phyloP scores from a whole-genome alignment of 1,140 invertebrate genomes.

The Drosophila fuyamai region DNA sequence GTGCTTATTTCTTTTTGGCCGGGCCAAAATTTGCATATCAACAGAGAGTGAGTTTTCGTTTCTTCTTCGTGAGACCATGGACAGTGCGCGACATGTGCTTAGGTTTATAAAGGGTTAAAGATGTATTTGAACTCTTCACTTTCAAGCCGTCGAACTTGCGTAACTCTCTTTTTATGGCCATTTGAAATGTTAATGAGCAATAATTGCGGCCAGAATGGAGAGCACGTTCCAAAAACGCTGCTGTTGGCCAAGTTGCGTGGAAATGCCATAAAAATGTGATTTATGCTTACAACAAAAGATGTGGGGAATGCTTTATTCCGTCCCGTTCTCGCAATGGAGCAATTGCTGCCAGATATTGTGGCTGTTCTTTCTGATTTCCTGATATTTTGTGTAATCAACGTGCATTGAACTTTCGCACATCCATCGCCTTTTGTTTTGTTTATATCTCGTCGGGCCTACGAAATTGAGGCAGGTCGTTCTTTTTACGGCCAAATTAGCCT shows the following conservation, averaged over 20 bases:
- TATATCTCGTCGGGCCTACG: slow-evolving; percentile 26
- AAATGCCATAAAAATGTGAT: slow-evolving; percentile 64
- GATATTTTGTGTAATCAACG: slow-evolving; percentile 72
- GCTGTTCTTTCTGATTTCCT: slow-evolving; percentile 41
- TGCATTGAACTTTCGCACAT: slow-evolving; percentile 66
- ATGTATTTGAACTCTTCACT: slow-evolving; percentile 7
- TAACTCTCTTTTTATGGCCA: slow-evolving; percentile 41
- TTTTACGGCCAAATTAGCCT: slow-evolving; percentile 28
- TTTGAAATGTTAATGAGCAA: slow-evolving; percentile 48
- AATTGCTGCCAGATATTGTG: slow-evolving; percentile 6
- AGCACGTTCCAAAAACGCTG: slow-evolving; percentile 56
- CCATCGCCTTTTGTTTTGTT: slow-evolving; percentile 33
- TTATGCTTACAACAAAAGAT: slow-evolving; percentile 63
- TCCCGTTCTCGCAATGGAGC: slow-evolving; percentile 3
- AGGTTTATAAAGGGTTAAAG: not conserved
- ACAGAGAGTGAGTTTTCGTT: slow-evolving; percentile 39
- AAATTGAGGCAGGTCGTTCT: slow-evolving; percentile 63
- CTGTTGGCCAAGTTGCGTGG: slow-evolving; percentile 46
- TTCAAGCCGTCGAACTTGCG: slow-evolving; percentile 13
- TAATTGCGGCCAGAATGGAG: slow-evolving; percentile 39
- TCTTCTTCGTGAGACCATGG: slow-evolving; percentile 21
- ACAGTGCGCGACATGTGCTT: slow-evolving; percentile 48
- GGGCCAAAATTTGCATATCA: slow-evolving; percentile 68
- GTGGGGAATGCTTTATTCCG: slow-evolving; percentile 39
- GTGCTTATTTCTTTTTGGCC: slow-evolving; percentile 18